These are phyloP conservation scores for Xenotilapia leptura DNA, from an alignment of 2,113 vertebrate species.

Conservation along the genomic window DNA sequence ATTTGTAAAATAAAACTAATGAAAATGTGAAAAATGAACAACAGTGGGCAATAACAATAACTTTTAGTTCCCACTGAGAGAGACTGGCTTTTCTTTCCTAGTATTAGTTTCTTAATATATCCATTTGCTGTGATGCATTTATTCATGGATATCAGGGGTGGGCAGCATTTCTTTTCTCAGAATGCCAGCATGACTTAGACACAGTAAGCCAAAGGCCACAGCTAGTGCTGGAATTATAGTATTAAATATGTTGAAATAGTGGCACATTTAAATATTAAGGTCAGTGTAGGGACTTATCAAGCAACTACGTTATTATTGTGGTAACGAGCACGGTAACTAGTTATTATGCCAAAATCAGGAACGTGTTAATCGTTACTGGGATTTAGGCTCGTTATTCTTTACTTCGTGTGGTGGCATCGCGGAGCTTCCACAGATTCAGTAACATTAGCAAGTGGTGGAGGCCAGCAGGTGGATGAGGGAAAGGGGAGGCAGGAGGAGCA, in stretches of 20 bases:
- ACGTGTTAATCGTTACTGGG: accelerated
- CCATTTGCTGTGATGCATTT: background rate
- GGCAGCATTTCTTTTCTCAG: background rate
- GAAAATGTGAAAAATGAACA: background rate
- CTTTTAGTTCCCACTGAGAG: background rate
- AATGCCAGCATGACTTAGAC: background rate
- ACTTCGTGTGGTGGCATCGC: background rate
- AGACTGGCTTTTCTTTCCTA: background rate
- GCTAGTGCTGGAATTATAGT: background rate
- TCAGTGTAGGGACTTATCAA: background rate
- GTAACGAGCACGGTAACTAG: background rate
- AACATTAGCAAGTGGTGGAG: background rate
- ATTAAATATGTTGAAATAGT: background rate
- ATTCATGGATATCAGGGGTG: background rate
- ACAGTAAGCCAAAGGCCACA: background rate
- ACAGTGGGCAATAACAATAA: background rate
- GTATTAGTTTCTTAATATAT: background rate
- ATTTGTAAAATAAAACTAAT: background rate
- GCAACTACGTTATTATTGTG: background rate
- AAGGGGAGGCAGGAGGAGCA: background rate
- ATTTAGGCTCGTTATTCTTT: accelerated
- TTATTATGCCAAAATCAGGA: background rate
- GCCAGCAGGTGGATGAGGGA: background rate
- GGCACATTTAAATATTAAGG: background rate
- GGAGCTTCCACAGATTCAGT: background rate